These are phyloP conservation scores for Mycetomoellerius zeteki DNA, from an alignment of 1,140 invertebrate species.

Conservation along the genomic window DNA sequence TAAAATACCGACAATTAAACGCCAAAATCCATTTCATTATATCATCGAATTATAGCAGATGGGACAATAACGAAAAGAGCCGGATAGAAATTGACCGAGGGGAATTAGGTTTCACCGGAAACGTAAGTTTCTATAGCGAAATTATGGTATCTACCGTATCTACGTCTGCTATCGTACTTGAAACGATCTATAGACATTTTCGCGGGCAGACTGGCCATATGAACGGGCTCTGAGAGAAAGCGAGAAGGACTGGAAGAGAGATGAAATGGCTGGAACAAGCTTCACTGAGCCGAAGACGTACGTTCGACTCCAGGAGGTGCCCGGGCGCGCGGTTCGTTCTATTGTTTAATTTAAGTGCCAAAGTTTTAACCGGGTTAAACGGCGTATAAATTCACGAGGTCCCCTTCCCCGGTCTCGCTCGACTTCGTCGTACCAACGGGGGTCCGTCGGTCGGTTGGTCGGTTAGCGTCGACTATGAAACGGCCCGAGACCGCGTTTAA, in stretches of 20 bases:
- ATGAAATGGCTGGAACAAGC: conserved; percentile 30
- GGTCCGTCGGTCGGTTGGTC: neutral
- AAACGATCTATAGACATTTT: conserved; percentile 51
- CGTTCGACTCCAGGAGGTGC: conserved; percentile 71
- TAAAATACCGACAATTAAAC: neutral
- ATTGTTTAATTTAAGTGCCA: conserved; percentile 85
- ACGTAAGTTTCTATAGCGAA: conserved; percentile 50
- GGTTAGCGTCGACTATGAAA: conserved; percentile 41
- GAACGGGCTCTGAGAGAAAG: neutral
- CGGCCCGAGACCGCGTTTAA: conserved; percentile 65
- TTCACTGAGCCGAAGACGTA: conserved; percentile 75
- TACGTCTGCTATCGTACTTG: neutral
- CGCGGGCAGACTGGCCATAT: conserved; percentile 24
- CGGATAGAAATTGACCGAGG: conserved; percentile 17
- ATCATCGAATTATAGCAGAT: neutral
- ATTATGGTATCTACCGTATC: conserved; percentile 58
- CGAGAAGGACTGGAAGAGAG: conserved; percentile 22
- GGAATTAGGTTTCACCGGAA: conserved; percentile 48
- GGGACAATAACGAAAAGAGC: neutral
- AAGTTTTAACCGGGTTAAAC: conserved; percentile 84
- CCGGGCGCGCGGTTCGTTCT: conserved; percentile 78
- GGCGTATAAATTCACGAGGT: conserved; percentile 80
- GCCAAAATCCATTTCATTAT: neutral
- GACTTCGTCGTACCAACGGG: conserved; percentile 14
- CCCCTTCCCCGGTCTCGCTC: conserved; percentile 28